Percentiles rank a stretch among this genome's conserved stretches.
These are phyloP conservation scores for Homarus gammarus DNA, from an alignment of 2,888 invertebrate genomes.

Conservation along the genomic window DNA sequence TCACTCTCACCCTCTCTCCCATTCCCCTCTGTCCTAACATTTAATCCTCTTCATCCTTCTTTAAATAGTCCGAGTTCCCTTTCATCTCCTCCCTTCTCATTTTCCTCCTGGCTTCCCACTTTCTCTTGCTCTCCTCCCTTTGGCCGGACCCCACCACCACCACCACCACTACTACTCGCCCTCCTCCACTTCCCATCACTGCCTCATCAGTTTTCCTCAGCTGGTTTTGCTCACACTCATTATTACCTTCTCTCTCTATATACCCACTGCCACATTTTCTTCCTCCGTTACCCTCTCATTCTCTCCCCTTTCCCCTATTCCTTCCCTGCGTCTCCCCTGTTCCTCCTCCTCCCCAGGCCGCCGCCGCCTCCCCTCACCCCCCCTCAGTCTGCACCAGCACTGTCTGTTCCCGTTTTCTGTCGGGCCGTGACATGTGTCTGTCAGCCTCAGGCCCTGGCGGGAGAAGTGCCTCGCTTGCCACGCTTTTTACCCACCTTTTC, in stretches of 20 bases:
- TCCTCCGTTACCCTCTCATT: not conserved
- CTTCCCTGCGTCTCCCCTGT: conserved; percentile 12
- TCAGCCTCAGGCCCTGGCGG: conserved; percentile 67
- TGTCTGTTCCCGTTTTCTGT: conserved; percentile 69
- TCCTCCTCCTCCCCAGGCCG: not conserved
- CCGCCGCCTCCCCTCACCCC: not conserved
- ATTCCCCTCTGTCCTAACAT: conserved; percentile 60
- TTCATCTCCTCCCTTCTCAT: conserved; percentile 64
- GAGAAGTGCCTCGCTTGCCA: conserved; percentile 67
- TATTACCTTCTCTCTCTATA: conserved; percentile 11
- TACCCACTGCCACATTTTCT: conserved; percentile 21
- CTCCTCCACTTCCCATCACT: not conserved
- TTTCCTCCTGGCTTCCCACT: conserved; percentile 60
- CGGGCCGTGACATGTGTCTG: conserved; percentile 68
- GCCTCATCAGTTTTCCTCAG: conserved; percentile 20
- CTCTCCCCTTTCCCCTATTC: conserved; percentile 11
- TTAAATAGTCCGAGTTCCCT: conserved; percentile 57
- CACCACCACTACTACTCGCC: not conserved
- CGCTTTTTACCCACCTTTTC: conserved; percentile 64
- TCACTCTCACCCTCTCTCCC: conserved; percentile 14
- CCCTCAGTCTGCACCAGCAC: conserved; percentile 39
- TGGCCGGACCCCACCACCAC: conserved; percentile 1
- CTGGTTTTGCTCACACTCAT: conserved; percentile 14
- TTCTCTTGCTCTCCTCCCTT: conserved; percentile 36
- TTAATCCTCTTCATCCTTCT: conserved; percentile 65